These are phyloP conservation scores for Vanessa atalanta DNA, from an alignment of 1,140 invertebrate species.

Conservation along the genomic window DNA sequence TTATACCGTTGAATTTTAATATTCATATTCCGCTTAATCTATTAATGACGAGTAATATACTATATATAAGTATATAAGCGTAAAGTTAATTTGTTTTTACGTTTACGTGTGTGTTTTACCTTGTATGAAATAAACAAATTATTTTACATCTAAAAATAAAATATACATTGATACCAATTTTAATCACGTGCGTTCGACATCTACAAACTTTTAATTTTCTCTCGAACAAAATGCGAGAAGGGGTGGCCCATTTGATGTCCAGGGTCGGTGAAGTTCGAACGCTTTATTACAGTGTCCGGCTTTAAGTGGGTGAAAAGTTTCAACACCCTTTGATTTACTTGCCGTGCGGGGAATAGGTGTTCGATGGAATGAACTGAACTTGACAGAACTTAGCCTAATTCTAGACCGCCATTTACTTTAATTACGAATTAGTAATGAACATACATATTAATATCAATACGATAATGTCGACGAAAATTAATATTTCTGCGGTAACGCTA, in stretches of 20 bases:
- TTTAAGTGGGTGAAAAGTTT: slow-evolving; percentile 81
- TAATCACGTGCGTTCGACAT: slow-evolving; percentile 38
- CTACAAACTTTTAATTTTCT: slow-evolving; percentile 75
- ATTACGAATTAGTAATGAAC: background rate
- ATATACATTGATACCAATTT: background rate
- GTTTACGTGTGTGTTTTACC: too few relatives aligned
- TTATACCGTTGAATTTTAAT: too few relatives aligned
- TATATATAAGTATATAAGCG: too few relatives aligned
- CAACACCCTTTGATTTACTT: slow-evolving; percentile 81
- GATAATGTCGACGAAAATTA: background rate
- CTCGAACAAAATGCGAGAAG: slow-evolving; percentile 70
- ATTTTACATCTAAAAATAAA: background rate
- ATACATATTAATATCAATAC: background rate
- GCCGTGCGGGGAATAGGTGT: slow-evolving; percentile 64
- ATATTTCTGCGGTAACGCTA: slow-evolving; percentile 8
- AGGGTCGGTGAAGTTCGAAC: slow-evolving; percentile 76
- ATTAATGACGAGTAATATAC: too few relatives aligned
- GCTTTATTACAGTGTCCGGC: slow-evolving; percentile 80
- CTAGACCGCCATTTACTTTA: background rate
- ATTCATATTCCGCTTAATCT: too few relatives aligned
- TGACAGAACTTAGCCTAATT: background rate
- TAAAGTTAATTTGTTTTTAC: too few relatives aligned
- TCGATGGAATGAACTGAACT: slow-evolving; percentile 55
- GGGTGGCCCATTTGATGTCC: slow-evolving; percentile 77
- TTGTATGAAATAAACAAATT: background rate